Percentiles rank a stretch among this genome's conserved stretches.
Evolutionary conservation across 2,888 invertebrate genomes (phyloP).

Genomic region (Lithophane socia): DNA sequence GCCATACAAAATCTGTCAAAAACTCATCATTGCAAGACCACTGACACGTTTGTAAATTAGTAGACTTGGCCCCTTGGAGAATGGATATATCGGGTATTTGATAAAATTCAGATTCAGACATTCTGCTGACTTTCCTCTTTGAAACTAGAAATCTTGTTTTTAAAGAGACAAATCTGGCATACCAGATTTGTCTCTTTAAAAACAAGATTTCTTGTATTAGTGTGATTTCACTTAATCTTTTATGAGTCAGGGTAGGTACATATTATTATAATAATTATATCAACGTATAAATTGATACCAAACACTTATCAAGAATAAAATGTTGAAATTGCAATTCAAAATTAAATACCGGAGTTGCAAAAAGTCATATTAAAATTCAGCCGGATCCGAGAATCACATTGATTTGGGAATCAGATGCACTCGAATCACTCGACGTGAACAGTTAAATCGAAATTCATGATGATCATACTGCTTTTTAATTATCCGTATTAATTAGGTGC

Average conservation of each 20-base stretch:
- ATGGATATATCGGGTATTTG: not conserved
- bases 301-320: not conserved
- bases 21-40: too few relatives aligned
- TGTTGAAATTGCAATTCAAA: not conserved
- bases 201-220: not conserved
- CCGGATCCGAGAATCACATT: not conserved
- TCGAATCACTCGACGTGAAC: constrained; percentile 6
- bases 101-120: not conserved
- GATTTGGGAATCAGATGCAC: constrained; percentile 19
- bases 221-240: not conserved
- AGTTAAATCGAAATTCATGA: constrained; percentile 8
- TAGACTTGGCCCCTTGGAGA: too few relatives aligned
- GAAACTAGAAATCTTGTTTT: not conserved
- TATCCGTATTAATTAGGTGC: constrained; percentile 2
- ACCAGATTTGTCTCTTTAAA: not conserved
- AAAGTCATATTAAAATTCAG: not conserved
- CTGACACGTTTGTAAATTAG: too few relatives aligned
- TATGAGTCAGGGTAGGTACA: too few relatives aligned
- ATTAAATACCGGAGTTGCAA: not conserved
- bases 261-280: not conserved
- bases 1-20: too few relatives aligned
- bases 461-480: constrained; percentile 5
- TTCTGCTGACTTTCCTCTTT: not conserved
- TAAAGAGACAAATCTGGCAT: not conserved
- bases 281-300: not conserved